These are phyloP conservation scores for Pseudobourletiella spinata DNA, from an alignment of 1,140 invertebrate species.

Conservation along the genomic window DNA sequence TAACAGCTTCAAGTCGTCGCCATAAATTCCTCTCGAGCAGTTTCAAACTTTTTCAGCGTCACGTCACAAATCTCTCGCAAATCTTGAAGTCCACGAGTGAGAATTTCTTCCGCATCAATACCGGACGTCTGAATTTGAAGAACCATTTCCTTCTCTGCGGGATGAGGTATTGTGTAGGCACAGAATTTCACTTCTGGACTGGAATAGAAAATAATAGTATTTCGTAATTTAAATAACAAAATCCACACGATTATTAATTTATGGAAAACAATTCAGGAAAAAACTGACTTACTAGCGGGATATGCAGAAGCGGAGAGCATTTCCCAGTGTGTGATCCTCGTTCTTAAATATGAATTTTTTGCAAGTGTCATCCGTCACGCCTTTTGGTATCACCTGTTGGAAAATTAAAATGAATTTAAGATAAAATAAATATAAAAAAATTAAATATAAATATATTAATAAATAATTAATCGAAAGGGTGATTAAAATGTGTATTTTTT, in stretches of 20 bases:
- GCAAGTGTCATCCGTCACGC: conserved; percentile 53
- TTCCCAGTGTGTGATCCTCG: conserved; percentile 80
- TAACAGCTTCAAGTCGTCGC: no score
- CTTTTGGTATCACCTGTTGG: conserved; percentile 60
- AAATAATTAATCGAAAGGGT: no score
- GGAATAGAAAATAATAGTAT: no score
- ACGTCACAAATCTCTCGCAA: conserved; percentile 63
- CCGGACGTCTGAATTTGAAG: conserved; percentile 76
- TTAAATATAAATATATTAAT: no score
- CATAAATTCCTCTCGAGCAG: no score
- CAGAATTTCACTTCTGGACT: conserved; percentile 78
- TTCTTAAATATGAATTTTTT: conserved; percentile 72
- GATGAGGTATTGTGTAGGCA: conserved; percentile 82
- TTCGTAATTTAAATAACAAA: no score
- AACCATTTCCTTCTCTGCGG: conserved; percentile 77
- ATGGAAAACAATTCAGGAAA: no score
- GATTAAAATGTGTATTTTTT: no score
- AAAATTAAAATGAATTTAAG: no score
- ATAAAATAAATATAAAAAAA: neutral
- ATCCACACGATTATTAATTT: no score
- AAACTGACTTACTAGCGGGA: conserved; percentile 61
- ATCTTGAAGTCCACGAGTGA: conserved; percentile 62
- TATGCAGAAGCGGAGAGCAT: conserved; percentile 68
- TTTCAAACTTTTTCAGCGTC: conserved; percentile 56
- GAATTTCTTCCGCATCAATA: conserved; percentile 18